These are phyloP conservation scores for Samia ricini DNA, from an alignment of 1,140 invertebrate genomes.

Conservation along the genomic window DNA sequence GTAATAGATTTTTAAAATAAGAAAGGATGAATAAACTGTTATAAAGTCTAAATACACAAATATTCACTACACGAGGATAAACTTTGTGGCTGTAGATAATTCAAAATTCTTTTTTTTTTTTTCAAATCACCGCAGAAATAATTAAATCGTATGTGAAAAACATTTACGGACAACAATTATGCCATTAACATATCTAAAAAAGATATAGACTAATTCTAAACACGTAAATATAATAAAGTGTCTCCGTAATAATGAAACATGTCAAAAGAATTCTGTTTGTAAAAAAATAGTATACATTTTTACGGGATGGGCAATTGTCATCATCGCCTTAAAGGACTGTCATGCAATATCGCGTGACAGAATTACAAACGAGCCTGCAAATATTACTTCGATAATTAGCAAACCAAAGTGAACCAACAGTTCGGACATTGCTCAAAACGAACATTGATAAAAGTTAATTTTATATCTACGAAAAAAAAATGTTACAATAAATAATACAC, in stretches of 20 bases:
- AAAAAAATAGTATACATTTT: not conserved
- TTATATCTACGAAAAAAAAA: too few relatives aligned
- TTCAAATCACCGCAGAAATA: too few relatives aligned
- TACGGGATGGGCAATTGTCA: not conserved
- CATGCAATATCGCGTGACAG: not conserved
- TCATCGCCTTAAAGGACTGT: not conserved
- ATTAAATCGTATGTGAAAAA: too few relatives aligned
- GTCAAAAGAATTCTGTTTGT: not conserved
- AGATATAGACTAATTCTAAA: not conserved
- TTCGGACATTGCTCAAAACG: not conserved
- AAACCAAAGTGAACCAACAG: not conserved
- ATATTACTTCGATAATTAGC: not conserved
- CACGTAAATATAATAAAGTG: not conserved
- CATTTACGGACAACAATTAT: too few relatives aligned
- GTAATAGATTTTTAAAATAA: too few relatives aligned
- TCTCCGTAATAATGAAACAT: not conserved
- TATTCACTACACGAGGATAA: too few relatives aligned
- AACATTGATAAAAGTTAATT: too few relatives aligned
- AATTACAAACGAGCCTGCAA: not conserved
- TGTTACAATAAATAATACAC: too few relatives aligned
- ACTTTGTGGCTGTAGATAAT: too few relatives aligned
- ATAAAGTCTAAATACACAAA: too few relatives aligned
- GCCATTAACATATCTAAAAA: not conserved
- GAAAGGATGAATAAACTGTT: too few relatives aligned
- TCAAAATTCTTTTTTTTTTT: too few relatives aligned